These are phyloP conservation scores for Xestia ashworthii DNA, from an alignment of 2,888 invertebrate species.

Conservation along the genomic window DNA sequence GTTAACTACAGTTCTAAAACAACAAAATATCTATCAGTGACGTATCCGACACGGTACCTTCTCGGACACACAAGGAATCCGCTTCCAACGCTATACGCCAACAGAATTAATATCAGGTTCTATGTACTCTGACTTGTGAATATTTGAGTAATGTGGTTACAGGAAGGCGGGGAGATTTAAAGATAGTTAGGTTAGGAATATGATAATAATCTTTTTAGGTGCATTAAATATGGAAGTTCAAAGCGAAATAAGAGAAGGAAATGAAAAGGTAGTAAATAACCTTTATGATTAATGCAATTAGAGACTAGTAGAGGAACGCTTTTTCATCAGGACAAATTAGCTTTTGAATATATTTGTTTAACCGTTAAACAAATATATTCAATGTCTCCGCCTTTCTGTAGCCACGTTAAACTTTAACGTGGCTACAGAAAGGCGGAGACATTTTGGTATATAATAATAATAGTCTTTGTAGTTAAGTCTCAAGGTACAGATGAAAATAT, in stretches of 20 bases:
- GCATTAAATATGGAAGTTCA: neutral
- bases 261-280: neutral
- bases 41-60: slow-evolving; percentile 29
- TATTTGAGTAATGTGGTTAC: slow-evolving; percentile 35
- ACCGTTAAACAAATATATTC: no score
- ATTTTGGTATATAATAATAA: neutral
- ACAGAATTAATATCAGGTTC: slow-evolving; percentile 55
- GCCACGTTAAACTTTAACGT: no score
- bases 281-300: neutral
- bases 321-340: neutral
- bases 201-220: neutral
- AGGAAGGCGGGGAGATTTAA: slow-evolving; percentile 52
- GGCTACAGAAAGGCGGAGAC: neutral
- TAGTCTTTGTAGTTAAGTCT: neutral
- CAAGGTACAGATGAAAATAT: neutral
- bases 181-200: slow-evolving; percentile 23
- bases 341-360: neutral
- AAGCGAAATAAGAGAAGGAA: neutral
- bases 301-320: neutral
- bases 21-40: slow-evolving; percentile 17
- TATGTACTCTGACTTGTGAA: slow-evolving; percentile 36
- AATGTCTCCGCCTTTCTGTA: no score
- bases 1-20: neutral
- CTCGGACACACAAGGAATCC: slow-evolving; percentile 43
- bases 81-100: slow-evolving; percentile 47